Evolutionary conservation across 2,113 vertebrate species (phyloP).

Genomic region (Pleuronectes platessa): DNA sequence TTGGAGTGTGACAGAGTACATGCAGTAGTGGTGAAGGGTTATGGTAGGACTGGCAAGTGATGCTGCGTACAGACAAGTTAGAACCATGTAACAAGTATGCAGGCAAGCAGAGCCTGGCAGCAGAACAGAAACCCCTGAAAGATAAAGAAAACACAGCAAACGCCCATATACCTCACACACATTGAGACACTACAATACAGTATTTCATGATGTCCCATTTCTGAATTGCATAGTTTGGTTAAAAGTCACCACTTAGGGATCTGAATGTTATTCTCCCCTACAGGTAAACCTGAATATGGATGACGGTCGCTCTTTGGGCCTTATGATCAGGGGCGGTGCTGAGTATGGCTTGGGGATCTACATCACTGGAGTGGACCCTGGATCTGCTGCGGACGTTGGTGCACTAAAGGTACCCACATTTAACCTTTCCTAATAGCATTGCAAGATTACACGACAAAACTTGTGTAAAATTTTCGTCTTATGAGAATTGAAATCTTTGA

Average conservation of each 20-base stretch:
- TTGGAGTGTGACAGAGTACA: no score
- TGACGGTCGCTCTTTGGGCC: constrained; percentile 90
- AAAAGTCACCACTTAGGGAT: not conserved
- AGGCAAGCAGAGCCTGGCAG: no score
- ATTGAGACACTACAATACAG: not conserved
- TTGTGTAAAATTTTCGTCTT: not conserved
- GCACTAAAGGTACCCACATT: constrained; percentile 88
- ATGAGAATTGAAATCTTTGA: not conserved
- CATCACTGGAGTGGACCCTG: constrained; percentile 92
- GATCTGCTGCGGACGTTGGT: constrained; percentile 89
- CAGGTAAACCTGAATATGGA: constrained; percentile 93
- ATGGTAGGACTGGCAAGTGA: no score
- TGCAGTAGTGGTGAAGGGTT: no score
- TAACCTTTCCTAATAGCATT: not conserved
- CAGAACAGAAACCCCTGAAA: no score
- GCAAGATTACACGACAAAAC: not conserved
- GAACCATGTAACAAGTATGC: no score
- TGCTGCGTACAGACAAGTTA: no score
- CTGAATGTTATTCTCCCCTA: constrained; percentile 1
- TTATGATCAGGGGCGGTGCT: constrained; percentile 93
- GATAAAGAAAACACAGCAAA: not conserved
- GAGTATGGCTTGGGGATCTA: constrained; percentile 95
- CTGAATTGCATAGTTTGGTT: not conserved
- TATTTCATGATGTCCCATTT: no score
- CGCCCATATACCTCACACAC: no score